phyloP scores from a whole-genome alignment of 2,888 invertebrate genomes.

The Priocnemis perturbator region DNA sequence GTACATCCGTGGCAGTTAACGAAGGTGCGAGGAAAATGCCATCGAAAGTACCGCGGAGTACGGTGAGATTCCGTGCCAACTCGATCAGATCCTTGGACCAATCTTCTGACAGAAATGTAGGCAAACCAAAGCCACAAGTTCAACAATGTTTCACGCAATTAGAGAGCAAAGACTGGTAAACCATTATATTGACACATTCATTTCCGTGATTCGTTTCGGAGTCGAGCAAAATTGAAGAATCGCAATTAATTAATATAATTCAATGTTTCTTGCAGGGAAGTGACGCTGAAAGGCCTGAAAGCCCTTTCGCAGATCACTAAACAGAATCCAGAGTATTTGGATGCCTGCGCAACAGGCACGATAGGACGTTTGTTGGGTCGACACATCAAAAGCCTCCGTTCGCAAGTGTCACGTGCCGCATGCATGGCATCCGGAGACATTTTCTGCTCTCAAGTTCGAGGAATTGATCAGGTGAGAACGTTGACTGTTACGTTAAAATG shows the following conservation, averaged over 20 bases:
- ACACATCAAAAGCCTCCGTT: slow-evolving; percentile 92
- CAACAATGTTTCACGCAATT: slow-evolving; percentile 81
- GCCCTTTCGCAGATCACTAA: slow-evolving; percentile 82
- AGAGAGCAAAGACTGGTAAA: slow-evolving; percentile 83
- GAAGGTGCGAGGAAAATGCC: slow-evolving; percentile 41
- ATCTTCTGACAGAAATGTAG: slow-evolving; percentile 75
- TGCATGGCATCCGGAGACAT: slow-evolving; percentile 89
- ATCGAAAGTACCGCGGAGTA: slow-evolving; percentile 59
- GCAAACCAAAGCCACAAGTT: slow-evolving; percentile 81
- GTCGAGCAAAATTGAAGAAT: no score
- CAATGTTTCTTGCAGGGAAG: no score
- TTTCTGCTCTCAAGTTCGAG: slow-evolving; percentile 79
- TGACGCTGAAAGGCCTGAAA: slow-evolving; percentile 84
- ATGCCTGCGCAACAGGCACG: slow-evolving; percentile 81
- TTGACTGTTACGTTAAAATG: no score
- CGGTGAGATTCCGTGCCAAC: slow-evolving; percentile 46
- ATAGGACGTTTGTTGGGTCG: slow-evolving; percentile 83
- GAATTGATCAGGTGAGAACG: slow-evolving; percentile 71
- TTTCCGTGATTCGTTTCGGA: no score
- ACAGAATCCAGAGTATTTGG: slow-evolving; percentile 81
- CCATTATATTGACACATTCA: neutral
- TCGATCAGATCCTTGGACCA: slow-evolving; percentile 57
- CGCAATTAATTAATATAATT: no score
- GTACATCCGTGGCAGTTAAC: slow-evolving; percentile 28
- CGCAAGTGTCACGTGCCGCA: slow-evolving; percentile 93